Evolutionary conservation across 37 sponge, comb jelly and placozoan genomes (phyloP), one percentile per base, ranked within the genome.

Genomic region (Crambe crambe): DNA sequence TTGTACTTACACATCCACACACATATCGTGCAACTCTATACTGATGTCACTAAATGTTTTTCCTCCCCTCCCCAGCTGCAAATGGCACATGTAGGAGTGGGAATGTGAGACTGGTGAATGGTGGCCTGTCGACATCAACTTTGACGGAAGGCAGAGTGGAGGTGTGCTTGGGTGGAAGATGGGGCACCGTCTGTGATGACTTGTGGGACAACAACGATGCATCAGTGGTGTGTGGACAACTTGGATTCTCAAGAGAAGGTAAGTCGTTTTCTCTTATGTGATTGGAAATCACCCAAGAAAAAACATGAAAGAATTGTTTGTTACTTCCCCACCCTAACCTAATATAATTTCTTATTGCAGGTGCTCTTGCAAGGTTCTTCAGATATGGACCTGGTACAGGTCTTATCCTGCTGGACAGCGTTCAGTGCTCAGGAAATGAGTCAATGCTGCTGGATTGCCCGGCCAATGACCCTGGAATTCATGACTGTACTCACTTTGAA

Each of bases 111-210:
- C 63, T 89, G 62, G 72, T 58, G 29, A 64, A 58, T 68, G 85
- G 90, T 0, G 41, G 25, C 30, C 62, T 37, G 0, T 17, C 47
- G 2, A 21, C 63, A 59, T 40, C 58, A 17, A 31, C 66, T 30
- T 31, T 18, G 25, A 18, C 2, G 2, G 56, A 56, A 31, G 85
- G 85, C 10, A 40, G 73, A 35, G 84, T 89, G 35, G 89, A 89
- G 47, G 67, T 89, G n/a, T 89, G 75, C 60, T 66, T 75, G 37
- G 62, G 78, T 23, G 74, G 63, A 3, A 39, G 40, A 27, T 89
- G 83, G 83, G 89, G 89, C 5, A 73, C 84, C 4, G 75, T 89
- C 21, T 89, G 89, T 89, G 89, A 89, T 37, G 89, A 89, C 68
- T 37, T 0, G 0, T 89, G 84, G 84, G 74, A 72, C 59, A 42